phyloP scores from a whole-genome alignment of 2,113 vertebrate genomes.

The Ciconia maguari region DNA sequence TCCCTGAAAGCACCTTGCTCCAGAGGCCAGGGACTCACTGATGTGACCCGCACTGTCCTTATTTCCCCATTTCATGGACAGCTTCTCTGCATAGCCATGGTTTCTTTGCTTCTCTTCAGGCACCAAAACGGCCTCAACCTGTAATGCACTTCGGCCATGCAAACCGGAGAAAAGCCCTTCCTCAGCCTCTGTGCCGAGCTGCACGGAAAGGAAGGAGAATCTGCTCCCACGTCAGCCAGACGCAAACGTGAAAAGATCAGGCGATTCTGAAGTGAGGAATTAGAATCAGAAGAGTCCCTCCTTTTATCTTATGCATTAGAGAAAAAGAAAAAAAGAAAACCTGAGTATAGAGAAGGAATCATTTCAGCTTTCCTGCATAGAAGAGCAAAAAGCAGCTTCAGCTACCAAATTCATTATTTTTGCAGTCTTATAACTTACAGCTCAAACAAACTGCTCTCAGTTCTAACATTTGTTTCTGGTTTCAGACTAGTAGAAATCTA shows the following conservation, averaged over 20 bases:
- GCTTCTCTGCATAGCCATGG: neutral
- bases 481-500: constrained; percentile 73
- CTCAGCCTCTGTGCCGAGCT: neutral
- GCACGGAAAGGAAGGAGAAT: neutral
- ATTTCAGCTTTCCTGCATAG: neutral
- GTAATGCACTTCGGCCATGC: rapidly evolving
- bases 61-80: neutral
- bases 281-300: neutral
- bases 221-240: neutral
- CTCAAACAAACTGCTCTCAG: constrained; percentile 65
- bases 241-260: rapidly evolving
- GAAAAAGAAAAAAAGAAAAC: neutral
- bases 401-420: constrained; percentile 42
- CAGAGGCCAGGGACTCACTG: rapidly evolving
- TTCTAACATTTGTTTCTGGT: constrained; percentile 74
- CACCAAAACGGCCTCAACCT: rapidly evolving
- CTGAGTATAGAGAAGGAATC: neutral
- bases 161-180: neutral
- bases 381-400: constrained; percentile 29
- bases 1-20: neutral
- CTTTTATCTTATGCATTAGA: neutral
- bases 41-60: rapidly evolving
- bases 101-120: neutral
- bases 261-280: neutral
- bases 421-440: constrained; percentile 45